Evolutionary conservation across 1,140 invertebrate genomes (phyloP), one percentile per base, ranked within the genome.

Genomic region (Drosophila watanabei): DNA sequence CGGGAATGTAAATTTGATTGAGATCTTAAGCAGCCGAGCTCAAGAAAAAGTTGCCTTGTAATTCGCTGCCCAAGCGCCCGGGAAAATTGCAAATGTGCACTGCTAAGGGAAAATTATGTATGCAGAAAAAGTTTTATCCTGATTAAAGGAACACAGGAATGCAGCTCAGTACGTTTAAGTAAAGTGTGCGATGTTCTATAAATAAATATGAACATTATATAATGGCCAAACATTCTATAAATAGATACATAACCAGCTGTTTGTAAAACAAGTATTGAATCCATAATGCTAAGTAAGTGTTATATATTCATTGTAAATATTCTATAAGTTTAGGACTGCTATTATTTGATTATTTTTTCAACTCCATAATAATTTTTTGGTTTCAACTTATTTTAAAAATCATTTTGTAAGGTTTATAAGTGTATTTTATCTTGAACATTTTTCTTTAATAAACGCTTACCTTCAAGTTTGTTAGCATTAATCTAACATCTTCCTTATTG

Each of bases 1-100:
- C n/a, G 32, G 24, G 37, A 72, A 73, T 73, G 70, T 72, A 73
- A 73, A 73, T 73, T 73, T 61, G 68, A 73, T 72, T 72, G 54
- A 60, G 68, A 73, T 73, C 54, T 73, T 72, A 72, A 72, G 70
- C 66, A 61, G 13, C n/a, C 5, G 32, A 45, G 24, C 46, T 61
- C 32, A 37, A 59, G 37, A 24, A 72, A 73, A 48, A 10, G 63
- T 58, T 59, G 30, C 30, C 16, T 11, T 32, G 48, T 63, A 63
- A 56, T 63, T 56, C 48, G 33, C 24, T 24, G 48, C 46, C 33
- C 60, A 37, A 33, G 33, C n/a, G 33, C 24, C 45, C 39, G 8
- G 32, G 65, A 41, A 68, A 70, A 60, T 52, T 7, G 30, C 20
- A 52, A 73, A 56, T 56, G 49, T 69, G 64, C 63, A 71, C 5